Base-by-base conservation (phyloP, 2,888 invertebrate species). In the Gastrophysa polygoni region DNA sequence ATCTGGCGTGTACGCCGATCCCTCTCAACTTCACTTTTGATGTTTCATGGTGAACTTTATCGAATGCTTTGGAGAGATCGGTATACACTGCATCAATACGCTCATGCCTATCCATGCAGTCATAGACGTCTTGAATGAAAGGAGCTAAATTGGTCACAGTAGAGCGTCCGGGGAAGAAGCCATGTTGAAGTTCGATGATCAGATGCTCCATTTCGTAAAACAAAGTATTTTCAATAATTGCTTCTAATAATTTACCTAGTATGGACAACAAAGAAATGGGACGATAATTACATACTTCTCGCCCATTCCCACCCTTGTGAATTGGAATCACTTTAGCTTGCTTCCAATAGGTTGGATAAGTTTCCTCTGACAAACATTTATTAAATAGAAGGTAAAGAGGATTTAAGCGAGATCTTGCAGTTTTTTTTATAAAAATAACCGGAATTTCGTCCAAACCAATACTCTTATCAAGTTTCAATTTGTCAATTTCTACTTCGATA, bases 201-300 rank as follows among this genome's bases (percentile, higher is more conserved):
- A 54, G 14, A 34, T 55, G 16, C 44, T 55, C 43, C 16, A 29
- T 28, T 38, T 43, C 29, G 17, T 47, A 47, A 17, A 57, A 57
- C n/a, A 57, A 11, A 32, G 29, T 32, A 29, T 46, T 47, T 18
- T 18, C 8, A n/a, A 57, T 38, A 38, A 57, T 49, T n/a, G 38
- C 57, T 32, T 48, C 49, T n/a, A 49, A 28, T 28, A 57, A 16
- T 38, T 57, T 57, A 49, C 49, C 48, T 2, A 34, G 18, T 11
- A 57, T 34, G 18, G 57, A 57, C 17, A 47, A 47, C 14, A 57
- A 47, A 34, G 47, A 47, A 47, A 47, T 57, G 18, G 57, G 46
- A 21, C 34, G 18, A 34, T 21, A 49, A n/a, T 48, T 48, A 1
- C 2, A 20, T 43, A 49, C 38, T 11, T 34, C 16, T 14, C 49